phyloP scores from a whole-genome alignment of 2,888 invertebrate genomes.

The Deilephila elpenor region DNA sequence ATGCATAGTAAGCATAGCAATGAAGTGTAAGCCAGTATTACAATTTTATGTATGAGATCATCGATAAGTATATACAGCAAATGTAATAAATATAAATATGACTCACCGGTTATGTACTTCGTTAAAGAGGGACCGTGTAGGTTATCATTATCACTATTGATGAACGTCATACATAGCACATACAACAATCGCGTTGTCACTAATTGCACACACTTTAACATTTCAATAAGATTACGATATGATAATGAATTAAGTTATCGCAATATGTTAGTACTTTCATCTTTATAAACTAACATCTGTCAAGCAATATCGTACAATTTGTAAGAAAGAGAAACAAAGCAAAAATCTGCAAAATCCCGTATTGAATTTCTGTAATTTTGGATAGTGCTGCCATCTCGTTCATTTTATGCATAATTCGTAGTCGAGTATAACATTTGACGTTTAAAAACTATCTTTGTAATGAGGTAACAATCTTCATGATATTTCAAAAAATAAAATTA shows the following conservation, averaged over 20 bases:
- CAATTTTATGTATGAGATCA: conserved; percentile 78
- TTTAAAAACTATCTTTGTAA: conserved; percentile 56
- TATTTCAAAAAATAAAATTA: background rate
- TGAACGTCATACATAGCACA: conserved; percentile 74
- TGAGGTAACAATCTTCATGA: conserved; percentile 44
- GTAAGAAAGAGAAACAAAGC: conserved; percentile 70
- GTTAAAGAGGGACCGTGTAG: conserved; percentile 79
- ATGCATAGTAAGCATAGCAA: conserved; percentile 46
- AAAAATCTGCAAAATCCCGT: conserved; percentile 53
- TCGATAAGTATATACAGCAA: conserved; percentile 77
- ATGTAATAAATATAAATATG: conserved; percentile 84
- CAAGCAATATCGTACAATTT: conserved; percentile 45
- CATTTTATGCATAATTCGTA: conserved; percentile 33
- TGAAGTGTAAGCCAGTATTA: conserved; percentile 53
- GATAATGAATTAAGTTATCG: conserved; percentile 17
- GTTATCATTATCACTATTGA: conserved; percentile 75
- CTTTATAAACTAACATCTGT: conserved; percentile 38
- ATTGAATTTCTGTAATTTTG: conserved; percentile 69
- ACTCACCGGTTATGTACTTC: conserved; percentile 80
- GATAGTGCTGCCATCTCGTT: conserved; percentile 69
- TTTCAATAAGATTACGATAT: conserved; percentile 46
- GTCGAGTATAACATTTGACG: conserved; percentile 50
- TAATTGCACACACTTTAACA: conserved; percentile 56
- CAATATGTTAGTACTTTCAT: conserved; percentile 18
- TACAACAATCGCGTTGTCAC: conserved; percentile 56